phyloP scores from a whole-genome alignment of 2,113 vertebrate species.

The Merops nubicus region DNA sequence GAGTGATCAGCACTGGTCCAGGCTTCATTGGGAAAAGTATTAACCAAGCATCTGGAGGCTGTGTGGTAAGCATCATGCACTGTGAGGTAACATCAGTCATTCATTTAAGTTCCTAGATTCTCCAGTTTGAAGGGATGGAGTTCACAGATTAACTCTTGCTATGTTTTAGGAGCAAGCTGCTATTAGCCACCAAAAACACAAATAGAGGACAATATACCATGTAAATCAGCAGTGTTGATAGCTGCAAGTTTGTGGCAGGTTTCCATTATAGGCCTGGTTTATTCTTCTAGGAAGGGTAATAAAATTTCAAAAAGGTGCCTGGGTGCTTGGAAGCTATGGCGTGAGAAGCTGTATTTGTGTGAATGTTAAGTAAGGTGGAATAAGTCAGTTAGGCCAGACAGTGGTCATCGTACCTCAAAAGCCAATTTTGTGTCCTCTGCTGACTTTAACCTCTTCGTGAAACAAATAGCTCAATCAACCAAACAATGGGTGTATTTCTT shows the following conservation, averaged over 20 bases:
- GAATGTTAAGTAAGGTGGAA: background rate
- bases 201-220: background rate
- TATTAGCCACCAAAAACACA: background rate
- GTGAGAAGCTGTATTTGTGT: background rate
- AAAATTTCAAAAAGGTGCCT: background rate
- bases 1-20: background rate
- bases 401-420: background rate
- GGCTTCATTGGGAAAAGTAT: background rate
- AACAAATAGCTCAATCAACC: background rate
- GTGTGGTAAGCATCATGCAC: background rate
- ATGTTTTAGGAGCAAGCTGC: background rate
- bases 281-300: background rate
- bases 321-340: background rate
- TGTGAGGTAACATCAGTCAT: background rate
- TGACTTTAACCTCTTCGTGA: background rate
- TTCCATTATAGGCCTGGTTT: background rate
- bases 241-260: background rate
- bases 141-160: background rate
- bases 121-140: background rate
- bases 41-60: constrained; percentile 32
- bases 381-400: background rate
- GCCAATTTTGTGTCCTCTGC: background rate
- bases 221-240: background rate
- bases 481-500: background rate
- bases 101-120: background rate